Evolutionary conservation across 2,888 invertebrate species (phyloP).

Genomic region (Xanthia icteritia): DNA sequence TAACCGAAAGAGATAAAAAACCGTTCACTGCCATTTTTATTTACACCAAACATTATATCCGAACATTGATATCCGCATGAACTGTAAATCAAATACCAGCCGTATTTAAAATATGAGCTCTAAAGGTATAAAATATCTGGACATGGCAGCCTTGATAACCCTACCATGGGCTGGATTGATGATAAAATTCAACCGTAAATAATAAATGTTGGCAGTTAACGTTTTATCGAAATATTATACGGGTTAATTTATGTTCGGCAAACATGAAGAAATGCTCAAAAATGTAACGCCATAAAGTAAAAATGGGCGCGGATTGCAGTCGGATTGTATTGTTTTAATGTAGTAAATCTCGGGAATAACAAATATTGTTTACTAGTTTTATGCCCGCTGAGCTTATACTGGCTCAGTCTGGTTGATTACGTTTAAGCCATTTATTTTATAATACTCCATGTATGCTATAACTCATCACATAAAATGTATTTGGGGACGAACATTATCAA

Average conservation of each 20-base stretch:
- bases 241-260: conserved; percentile 71
- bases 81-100: conserved; percentile 43
- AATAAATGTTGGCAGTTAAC: conserved; percentile 73
- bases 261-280: conserved; percentile 67
- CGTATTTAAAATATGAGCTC: conserved; percentile 49
- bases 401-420: not conserved
- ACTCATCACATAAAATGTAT: not conserved
- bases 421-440: not conserved
- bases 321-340: conserved; percentile 17
- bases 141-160: conserved; percentile 53
- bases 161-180: conserved; percentile 62
- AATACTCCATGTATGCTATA: not conserved
- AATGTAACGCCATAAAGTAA: conserved; percentile 34
- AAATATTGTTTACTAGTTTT: not conserved
- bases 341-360: conserved; percentile 14
- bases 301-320: conserved; percentile 39
- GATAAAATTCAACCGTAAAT: conserved; percentile 74
- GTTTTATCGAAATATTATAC: conserved; percentile 72
- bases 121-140: conserved; percentile 56
- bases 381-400: not conserved
- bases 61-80: conserved; percentile 20
- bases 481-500: not conserved
- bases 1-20: conserved; percentile 18
- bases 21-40: conserved; percentile 11
- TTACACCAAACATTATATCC: conserved; percentile 9